Base-by-base conservation (phyloP, 2,888 invertebrate genomes). In the Catocala nupta region DNA sequence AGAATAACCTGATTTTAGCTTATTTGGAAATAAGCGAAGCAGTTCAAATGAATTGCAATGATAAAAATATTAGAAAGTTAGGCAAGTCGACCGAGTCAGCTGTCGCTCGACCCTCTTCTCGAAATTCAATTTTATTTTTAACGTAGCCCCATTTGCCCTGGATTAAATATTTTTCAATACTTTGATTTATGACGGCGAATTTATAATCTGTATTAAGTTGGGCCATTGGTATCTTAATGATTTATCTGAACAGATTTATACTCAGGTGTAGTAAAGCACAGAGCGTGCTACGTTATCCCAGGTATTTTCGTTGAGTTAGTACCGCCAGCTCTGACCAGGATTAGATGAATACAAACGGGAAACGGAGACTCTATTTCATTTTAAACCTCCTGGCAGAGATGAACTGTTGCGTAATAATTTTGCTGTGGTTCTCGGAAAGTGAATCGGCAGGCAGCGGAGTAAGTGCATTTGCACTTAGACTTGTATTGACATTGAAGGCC, bases 231-330 rank as follows among this genome's bases (percentile, higher is more conserved):
- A 59, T 65, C 63, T 55, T 59, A 69, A 59, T 77, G 68, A 80
- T 71, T 72, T 70, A 81, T 77, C 55, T 49, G 44, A 59, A 53
- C 49, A 64, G 70, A 72, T 71, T 73, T 72, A 77, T 68, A 55
- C 68, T 55, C 75, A 77, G 75, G 73, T 80, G 78, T 75, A 78
- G 71, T 70, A 73, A 70, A 72, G 58, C 55, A 58, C 63, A 59
- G 53, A 56, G n/a, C 56, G 54, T 42, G 72, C 64, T 59, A 67
- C 71, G 78, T 80, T 82, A 85, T 80, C 75, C 80, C 63, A 65
- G 83, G 80, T 83, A 83, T 82, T 83, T 82, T 70, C 72, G 79
- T 78, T 85, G 84, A 87, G 78, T 84, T 87, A 86, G 82, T 78
- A 75, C 81, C 73, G 53, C 68, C 9, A 68, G 73, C 73, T 71